Conservation (phyloP, 2,888 invertebrate genomes). For the Coleophora deauratella region DNA sequence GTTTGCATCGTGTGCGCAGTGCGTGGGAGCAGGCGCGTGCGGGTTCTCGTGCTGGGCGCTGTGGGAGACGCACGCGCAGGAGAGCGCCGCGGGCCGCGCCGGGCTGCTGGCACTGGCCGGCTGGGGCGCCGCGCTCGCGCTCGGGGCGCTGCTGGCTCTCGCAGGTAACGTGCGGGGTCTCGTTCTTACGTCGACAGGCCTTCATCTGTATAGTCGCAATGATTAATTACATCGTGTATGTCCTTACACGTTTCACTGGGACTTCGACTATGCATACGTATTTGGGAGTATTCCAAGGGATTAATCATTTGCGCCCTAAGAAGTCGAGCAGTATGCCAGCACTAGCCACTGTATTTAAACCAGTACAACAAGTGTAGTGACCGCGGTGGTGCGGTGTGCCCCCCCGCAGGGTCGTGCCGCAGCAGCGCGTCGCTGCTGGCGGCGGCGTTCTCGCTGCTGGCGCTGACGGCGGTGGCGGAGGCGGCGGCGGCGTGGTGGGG, state of each 20-base stretch:
- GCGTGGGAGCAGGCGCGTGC: slow-evolving; percentile 36
- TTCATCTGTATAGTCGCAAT: too few relatives aligned
- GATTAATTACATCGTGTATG: too few relatives aligned
- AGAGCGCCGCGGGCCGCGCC: slow-evolving; percentile 43
- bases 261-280: too few relatives aligned
- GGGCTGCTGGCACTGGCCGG: slow-evolving; percentile 45
- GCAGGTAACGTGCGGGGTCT: slow-evolving; percentile 16
- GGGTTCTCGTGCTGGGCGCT: slow-evolving; percentile 53
- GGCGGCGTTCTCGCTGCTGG: slow-evolving; percentile 49
- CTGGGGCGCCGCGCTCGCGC: slow-evolving; percentile 45
- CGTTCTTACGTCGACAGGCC: too few relatives aligned
- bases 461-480: slow-evolving; percentile 51
- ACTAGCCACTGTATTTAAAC: too few relatives aligned
- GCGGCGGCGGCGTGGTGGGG: slow-evolving; percentile 61
- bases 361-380: too few relatives aligned
- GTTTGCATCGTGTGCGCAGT: background rate
- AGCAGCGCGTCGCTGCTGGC: slow-evolving; percentile 38
- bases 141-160: slow-evolving; percentile 40
- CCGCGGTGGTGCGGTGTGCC: too few relatives aligned
- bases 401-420: too few relatives aligned
- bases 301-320: too few relatives aligned
- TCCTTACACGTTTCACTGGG: too few relatives aligned
- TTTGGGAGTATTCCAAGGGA: too few relatives aligned
- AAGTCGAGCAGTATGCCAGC: too few relatives aligned
- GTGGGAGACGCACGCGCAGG: slow-evolving; percentile 48